Percentiles rank a stretch among this genome's conserved stretches.
These are phyloP conservation scores for Anagrus nilaparvatae DNA, from an alignment of 1,140 invertebrate species.

Conservation along the genomic window DNA sequence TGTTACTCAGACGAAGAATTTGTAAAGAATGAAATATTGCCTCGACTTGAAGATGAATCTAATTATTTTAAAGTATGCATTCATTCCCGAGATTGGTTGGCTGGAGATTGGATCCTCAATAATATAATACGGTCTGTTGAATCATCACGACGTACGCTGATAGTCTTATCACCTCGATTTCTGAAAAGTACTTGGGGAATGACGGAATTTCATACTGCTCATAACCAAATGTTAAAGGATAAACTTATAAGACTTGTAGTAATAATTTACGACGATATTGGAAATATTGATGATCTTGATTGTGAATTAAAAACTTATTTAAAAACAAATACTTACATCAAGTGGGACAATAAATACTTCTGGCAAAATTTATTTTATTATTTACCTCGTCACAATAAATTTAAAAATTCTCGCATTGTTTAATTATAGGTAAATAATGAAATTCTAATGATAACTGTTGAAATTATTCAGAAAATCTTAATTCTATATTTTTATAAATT, in stretches of 20 bases:
- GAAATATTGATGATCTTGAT: conserved; percentile 51
- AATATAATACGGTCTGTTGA: too few relatives aligned
- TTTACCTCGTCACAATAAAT: too few relatives aligned
- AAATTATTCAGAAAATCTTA: too few relatives aligned
- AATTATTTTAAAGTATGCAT: conserved; percentile 59
- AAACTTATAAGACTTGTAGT: conserved; percentile 63
- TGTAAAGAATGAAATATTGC: conserved; percentile 56
- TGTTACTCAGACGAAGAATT: conserved; percentile 72
- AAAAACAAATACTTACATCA: conserved; percentile 76
- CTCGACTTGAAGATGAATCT: conserved; percentile 52
- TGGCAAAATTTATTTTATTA: conserved; percentile 76
- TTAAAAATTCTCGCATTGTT: too few relatives aligned
- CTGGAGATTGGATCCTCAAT: too few relatives aligned
- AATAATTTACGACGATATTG: conserved; percentile 66
- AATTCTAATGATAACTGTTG: too few relatives aligned
- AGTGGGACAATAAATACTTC: conserved; percentile 76
- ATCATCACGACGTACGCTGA: too few relatives aligned
- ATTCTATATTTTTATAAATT: too few relatives aligned
- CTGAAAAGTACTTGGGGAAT: too few relatives aligned
- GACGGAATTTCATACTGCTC: too few relatives aligned
- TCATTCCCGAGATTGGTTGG: conserved; percentile 71
- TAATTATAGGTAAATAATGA: too few relatives aligned
- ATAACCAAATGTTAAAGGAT: conserved; percentile 62
- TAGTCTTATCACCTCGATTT: too few relatives aligned
- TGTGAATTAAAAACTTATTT: conserved; percentile 67